phyloP scores from a whole-genome alignment of 1,140 invertebrate genomes.

The Muscidifurax raptorellus region DNA sequence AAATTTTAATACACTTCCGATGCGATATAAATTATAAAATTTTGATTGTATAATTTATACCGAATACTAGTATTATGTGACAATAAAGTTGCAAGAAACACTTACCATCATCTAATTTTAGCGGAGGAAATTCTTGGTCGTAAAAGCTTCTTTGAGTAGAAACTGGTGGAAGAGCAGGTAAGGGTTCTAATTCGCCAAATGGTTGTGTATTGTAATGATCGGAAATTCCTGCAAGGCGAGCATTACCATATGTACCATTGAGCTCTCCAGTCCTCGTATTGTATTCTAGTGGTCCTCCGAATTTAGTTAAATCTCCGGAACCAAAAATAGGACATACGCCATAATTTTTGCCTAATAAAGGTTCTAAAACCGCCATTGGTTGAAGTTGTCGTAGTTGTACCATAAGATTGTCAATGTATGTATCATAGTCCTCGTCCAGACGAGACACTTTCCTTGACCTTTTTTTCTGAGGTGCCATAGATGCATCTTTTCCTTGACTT shows the following conservation, averaged over 20 bases:
- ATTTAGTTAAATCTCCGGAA: conserved; percentile 85
- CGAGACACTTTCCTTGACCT: conserved; percentile 88
- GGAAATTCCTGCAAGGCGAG: conserved; percentile 80
- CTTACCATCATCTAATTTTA: conserved; percentile 82
- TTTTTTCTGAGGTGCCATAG: conserved; percentile 82
- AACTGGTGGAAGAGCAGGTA: conserved; percentile 81
- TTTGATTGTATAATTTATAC: no score
- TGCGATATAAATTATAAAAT: no score
- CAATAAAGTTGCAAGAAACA: conserved; percentile 3
- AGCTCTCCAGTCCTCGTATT: conserved; percentile 85
- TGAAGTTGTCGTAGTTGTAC: conserved; percentile 88
- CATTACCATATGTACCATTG: conserved; percentile 85
- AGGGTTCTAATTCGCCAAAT: conserved; percentile 85
- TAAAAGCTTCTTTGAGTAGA: conserved; percentile 94
- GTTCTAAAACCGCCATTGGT: conserved; percentile 91
- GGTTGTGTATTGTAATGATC: conserved; percentile 90
- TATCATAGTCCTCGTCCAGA: conserved; percentile 93
- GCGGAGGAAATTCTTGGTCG: conserved; percentile 92
- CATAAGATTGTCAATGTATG: conserved; percentile 91
- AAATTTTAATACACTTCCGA: conserved; percentile 37
- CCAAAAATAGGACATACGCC: conserved; percentile 88
- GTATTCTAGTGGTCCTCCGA: conserved; percentile 80
- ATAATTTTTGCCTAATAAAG: conserved; percentile 88
- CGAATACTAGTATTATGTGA: no score
- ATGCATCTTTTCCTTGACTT: conserved; percentile 80